Conservation (phyloP, 2,797 vertebrate genomes). For the Hapalemur alaotrensis region DNA sequence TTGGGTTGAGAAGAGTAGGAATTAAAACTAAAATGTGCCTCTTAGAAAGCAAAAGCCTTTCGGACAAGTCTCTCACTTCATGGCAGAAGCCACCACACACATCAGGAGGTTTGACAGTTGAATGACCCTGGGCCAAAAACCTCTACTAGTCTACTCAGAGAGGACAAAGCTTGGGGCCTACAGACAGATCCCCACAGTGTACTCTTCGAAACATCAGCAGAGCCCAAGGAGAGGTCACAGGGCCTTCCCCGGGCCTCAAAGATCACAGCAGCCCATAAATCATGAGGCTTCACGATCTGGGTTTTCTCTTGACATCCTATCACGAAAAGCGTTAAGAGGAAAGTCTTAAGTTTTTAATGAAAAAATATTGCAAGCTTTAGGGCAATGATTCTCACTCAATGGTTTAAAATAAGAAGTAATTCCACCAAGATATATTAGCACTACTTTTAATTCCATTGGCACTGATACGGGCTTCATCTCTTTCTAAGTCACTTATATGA, state of each 20-base stretch:
- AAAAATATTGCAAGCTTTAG: background rate
- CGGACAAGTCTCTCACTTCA: background rate
- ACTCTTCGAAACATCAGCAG: background rate
- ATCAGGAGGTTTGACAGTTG: background rate
- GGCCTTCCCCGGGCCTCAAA: background rate
- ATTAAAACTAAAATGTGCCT: background rate
- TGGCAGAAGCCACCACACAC: background rate
- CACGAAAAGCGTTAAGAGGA: background rate
- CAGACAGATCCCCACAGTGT: background rate
- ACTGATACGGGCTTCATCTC: background rate
- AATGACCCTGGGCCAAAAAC: background rate
- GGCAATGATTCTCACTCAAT: background rate
- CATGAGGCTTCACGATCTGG: background rate
- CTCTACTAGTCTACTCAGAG: background rate
- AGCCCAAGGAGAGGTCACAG: background rate
- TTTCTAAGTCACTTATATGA: background rate
- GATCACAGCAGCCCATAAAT: background rate
- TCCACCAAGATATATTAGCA: background rate
- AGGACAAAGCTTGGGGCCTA: background rate
- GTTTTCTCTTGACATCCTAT: background rate
- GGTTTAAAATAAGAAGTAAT: background rate
- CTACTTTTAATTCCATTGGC: background rate
- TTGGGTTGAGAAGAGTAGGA: background rate
- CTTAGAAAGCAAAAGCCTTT: background rate
- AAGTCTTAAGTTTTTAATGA: background rate